These are phyloP conservation scores for Eospalax fontanierii DNA, from an alignment of 2,797 vertebrate genomes.

Conservation along the genomic window DNA sequence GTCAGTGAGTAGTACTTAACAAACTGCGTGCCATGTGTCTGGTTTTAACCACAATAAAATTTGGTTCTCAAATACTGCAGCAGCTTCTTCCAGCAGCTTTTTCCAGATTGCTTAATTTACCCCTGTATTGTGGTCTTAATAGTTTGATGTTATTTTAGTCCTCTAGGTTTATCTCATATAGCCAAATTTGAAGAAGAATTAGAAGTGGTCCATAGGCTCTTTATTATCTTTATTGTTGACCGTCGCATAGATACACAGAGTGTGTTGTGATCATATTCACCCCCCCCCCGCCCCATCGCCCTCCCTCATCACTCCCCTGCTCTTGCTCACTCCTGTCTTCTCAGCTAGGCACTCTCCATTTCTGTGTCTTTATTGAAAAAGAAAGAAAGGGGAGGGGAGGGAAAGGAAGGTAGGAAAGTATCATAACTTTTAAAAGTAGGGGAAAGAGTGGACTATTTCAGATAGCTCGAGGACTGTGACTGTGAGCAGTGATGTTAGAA, in stretches of 20 bases:
- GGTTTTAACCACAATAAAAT: constrained; percentile 20
- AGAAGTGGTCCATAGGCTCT: background rate
- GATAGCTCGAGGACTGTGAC: background rate
- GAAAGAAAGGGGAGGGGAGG: background rate
- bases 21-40: background rate
- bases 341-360: background rate
- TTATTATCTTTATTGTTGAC: background rate
- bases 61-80: background rate
- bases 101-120: background rate
- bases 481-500: background rate
- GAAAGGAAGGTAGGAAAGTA: background rate
- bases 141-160: background rate
- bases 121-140: background rate
- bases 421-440: background rate
- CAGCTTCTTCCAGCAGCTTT: background rate
- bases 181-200: constrained; percentile 23
- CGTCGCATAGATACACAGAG: background rate
- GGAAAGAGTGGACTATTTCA: background rate
- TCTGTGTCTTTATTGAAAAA: background rate
- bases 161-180: background rate
- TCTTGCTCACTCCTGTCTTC: background rate
- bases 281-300: background rate
- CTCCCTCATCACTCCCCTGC: background rate
- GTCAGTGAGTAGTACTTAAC: background rate
- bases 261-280: too few species aligned